Percentiles rank a stretch among this genome's conserved stretches.
Evolutionary conservation across 2,797 vertebrate species (phyloP).

Genomic region (Neomorphus geoffroyi): DNA sequence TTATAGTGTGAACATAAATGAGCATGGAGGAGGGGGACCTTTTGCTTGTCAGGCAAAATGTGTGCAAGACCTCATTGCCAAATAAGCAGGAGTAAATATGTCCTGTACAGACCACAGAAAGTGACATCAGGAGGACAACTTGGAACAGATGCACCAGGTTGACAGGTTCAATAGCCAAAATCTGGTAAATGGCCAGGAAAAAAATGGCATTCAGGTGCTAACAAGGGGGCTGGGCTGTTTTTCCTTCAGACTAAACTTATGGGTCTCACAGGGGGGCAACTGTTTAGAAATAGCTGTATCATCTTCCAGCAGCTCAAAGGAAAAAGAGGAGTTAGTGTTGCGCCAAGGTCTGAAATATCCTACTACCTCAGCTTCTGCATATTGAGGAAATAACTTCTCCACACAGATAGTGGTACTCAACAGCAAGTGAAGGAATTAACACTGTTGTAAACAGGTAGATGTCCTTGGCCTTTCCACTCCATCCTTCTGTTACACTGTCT

Average conservation of each 20-base stretch:
- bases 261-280: not conserved
- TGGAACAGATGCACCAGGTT: not conserved
- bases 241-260: not conserved
- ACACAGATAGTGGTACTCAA: not conserved
- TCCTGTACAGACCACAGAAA: constrained; percentile 24
- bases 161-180: constrained; percentile 4
- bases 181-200: not conserved
- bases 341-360: constrained; percentile 2
- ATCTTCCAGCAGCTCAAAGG: constrained; percentile 19
- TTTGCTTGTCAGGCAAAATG: constrained; percentile 76
- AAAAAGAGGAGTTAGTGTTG: not conserved
- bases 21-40: constrained; percentile 48
- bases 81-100: constrained; percentile 56
- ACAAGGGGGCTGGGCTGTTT: not conserved
- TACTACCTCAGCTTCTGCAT: not conserved
- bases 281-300: constrained; percentile 13
- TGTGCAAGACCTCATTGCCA: constrained; percentile 65
- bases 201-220: not conserved
- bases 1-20: constrained; percentile 72
- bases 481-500: not conserved
- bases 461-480: constrained; percentile 34
- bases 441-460: constrained; percentile 12
- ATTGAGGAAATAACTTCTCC: constrained; percentile 22
- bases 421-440: not conserved
- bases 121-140: constrained; percentile 35